Percentiles rank a stretch among this genome's conserved stretches.
Conservation (phyloP, 2,113 vertebrate species). For the Rhynchomys soricoides region DNA sequence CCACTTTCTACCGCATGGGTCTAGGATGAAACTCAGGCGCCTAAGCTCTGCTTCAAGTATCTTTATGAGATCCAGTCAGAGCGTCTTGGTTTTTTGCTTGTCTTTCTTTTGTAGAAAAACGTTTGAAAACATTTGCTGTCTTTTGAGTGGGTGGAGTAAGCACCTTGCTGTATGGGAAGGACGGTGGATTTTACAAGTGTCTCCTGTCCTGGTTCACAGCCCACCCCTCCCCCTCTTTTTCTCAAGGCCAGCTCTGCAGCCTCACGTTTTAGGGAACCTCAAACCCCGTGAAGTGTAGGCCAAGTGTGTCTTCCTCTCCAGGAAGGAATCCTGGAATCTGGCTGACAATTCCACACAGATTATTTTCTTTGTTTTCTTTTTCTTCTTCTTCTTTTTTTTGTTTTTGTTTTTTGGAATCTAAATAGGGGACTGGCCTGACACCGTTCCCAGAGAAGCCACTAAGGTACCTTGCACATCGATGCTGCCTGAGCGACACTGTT, state of each 20-base stretch:
- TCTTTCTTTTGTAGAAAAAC: conserved; percentile 22
- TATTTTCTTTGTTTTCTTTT: neutral
- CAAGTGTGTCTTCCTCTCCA: neutral
- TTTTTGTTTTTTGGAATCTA: rapidly evolving
- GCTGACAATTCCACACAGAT: neutral
- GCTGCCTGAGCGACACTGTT: neutral
- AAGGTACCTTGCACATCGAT: neutral
- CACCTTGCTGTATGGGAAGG: neutral
- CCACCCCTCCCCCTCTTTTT: too few relatives aligned
- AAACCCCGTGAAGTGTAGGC: neutral
- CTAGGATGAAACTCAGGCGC: neutral
- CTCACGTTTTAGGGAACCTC: neutral
- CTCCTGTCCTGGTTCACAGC: neutral
- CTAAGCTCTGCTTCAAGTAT: neutral
- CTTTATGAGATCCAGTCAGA: neutral
- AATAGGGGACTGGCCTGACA: neutral
- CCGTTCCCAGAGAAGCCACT: neutral
- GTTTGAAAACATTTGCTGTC: neutral
- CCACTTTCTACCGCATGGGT: neutral
- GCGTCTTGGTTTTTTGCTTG: conserved; percentile 3
- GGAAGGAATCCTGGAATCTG: neutral
- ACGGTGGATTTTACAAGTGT: neutral
- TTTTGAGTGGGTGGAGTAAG: neutral
- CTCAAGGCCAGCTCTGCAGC: neutral
- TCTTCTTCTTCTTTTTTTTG: neutral